Base-by-base conservation (phyloP, 2,888 invertebrate species). In the Nebria brevicollis region DNA sequence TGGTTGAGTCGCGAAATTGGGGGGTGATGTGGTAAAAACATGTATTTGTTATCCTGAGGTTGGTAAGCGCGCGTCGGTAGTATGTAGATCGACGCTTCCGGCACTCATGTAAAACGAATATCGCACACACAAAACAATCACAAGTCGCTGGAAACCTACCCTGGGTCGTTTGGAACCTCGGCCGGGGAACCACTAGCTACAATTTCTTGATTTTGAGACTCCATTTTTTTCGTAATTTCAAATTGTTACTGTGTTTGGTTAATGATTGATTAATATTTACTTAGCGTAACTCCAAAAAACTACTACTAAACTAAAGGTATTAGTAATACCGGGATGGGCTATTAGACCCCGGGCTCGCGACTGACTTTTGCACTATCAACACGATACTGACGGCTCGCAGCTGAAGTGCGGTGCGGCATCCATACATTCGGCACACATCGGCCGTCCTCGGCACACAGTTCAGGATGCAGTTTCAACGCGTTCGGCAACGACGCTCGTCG, bases 101-200 rank as follows among this genome's bases (percentile, higher is more conserved):
- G 54, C 54, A 54, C 54, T 54, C 0, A 2, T 7, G 54, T 54
- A 11, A 54, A 8, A 54, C 54, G 8, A 54, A 54, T 54, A 0
- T 54, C 7, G 54, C 11, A 13, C 8, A 34, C 70, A 70, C 70
- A 70, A 11, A 70, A 25, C 66, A 25, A 20, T 66, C 70, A 70
- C 70, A 70, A 25, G 6, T 70, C 70, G 70, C 25, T 70, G 34
- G 11, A 84, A 87, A 87, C 91, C 90, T 94, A 97, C 97, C 97
- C 97, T 90, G 97, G 97, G 91, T 97, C 97, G 92, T 97, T 97
- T 90, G 96, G 95, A 91, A 96, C 96, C 92, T 97, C 97, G 85
- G 96, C 95, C 88, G 96, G 95, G 89, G 95, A 94, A 89, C 94
- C 93, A 89, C 94, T 94, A 85, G 91, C 91, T 86, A 92, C 92